These are phyloP conservation scores for Xylocampa areola DNA, from an alignment of 2,888 invertebrate species.

Conservation along the genomic window DNA sequence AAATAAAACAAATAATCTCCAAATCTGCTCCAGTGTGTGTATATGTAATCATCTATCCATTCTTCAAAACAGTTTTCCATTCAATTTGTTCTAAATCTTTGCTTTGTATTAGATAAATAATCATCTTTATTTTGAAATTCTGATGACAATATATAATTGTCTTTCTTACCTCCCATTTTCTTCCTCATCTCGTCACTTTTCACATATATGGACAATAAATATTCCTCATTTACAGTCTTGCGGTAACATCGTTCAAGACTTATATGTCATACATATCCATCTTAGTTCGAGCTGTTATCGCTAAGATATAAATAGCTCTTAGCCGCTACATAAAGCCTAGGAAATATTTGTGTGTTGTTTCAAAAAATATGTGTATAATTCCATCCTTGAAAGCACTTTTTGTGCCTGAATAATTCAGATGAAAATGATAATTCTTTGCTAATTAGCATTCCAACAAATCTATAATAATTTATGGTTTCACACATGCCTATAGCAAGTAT, in stretches of 20 bases:
- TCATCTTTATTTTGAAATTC: constrained; percentile 1
- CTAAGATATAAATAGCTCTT: constrained; percentile 4
- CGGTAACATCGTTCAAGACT: constrained; percentile 1
- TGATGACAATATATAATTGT: constrained; percentile 4
- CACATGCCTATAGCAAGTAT: constrained; percentile 83
- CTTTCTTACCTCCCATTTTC: neutral
- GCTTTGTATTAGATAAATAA: neutral
- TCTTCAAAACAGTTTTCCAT: constrained; percentile 5
- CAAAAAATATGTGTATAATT: constrained; percentile 16
- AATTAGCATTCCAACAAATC: constrained; percentile 63
- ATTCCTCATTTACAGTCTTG: neutral
- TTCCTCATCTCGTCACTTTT: neutral
- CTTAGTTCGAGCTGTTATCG: constrained; percentile 8
- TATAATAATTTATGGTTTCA: constrained; percentile 71
- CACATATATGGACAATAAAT: neutral
- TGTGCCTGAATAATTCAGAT: constrained; percentile 39
- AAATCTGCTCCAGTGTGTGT: constrained; percentile 13
- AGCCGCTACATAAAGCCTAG: constrained; percentile 14
- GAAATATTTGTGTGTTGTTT: constrained; percentile 19
- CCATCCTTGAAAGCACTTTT: constrained; percentile 19
- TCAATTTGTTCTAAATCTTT: constrained; percentile 1
- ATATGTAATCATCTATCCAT: constrained; percentile 11
- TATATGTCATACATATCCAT: constrained; percentile 13
- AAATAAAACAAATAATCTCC: constrained; percentile 41
- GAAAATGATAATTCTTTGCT: constrained; percentile 52